A percentile compares a stretch with the other conserved stretches of the same genome.
Conservation (phyloP, 2,113 vertebrate genomes). For the Dicentrarchus labrax region DNA sequence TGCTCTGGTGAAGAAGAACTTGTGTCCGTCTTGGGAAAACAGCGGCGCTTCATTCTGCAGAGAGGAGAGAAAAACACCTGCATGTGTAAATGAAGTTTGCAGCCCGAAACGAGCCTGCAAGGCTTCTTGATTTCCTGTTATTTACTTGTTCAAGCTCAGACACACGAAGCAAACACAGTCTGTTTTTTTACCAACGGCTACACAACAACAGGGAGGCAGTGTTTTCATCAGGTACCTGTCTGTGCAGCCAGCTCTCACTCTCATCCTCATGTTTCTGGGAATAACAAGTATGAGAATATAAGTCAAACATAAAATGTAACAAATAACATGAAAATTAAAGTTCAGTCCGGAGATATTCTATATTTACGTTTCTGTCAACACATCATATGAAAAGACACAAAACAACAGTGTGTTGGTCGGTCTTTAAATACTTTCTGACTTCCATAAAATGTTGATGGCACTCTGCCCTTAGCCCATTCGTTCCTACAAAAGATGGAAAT, state of each 20-base stretch:
- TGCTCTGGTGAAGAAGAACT: slow-evolving; percentile 95
- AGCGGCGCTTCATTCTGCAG: slow-evolving; percentile 92
- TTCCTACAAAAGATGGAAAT: not conserved
- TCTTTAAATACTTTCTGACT: not conserved
- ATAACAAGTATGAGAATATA: not conserved
- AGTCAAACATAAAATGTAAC: not conserved
- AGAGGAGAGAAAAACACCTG: slow-evolving; percentile 5
- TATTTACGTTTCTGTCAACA: not conserved
- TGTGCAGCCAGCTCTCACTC: slow-evolving; percentile 95
- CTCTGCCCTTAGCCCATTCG: not conserved
- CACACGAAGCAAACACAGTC: not conserved
- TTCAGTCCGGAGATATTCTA: not conserved
- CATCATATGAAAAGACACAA: not conserved
- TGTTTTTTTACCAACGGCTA: not conserved
- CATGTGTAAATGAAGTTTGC: not conserved
- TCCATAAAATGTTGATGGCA: too few species aligned
- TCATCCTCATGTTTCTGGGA: slow-evolving; percentile 98
- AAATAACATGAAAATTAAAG: not conserved
- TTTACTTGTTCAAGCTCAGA: slow-evolving; percentile 9
- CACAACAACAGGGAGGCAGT: not conserved
- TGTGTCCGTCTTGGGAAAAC: slow-evolving; percentile 93
- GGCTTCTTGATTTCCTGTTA: not conserved
- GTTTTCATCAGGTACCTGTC: slow-evolving; percentile 88
- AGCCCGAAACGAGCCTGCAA: not conserved
- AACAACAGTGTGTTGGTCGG: not conserved